Evolutionary conservation across 64 coral and sea anemone genomes (phyloP), one percentile per base, ranked within the genome.

Genomic region (Stylophora pistillata): DNA sequence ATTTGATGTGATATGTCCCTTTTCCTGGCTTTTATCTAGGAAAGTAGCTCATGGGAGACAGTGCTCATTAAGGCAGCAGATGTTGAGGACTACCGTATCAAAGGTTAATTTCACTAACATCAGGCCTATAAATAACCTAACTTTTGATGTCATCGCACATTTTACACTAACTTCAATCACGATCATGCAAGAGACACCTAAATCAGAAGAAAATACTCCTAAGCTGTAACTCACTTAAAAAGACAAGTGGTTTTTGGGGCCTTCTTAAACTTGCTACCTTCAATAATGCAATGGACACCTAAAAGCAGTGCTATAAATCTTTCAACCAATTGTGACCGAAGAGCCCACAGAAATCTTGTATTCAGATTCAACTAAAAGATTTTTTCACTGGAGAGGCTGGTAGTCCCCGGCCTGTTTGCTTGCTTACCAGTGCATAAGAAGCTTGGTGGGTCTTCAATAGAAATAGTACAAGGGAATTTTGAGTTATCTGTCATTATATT

Each of bases 31-130:
- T 68, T 84, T 13, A 16, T 14, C 66, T 17, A 84, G 80, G 62
- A 69, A 69, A 32, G 62, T 20, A 53, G 80, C 58, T 84, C 61
- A 53, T 84, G 80, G 80, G 80, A 84, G 62, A 53, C 34, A 53
- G 32, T 84, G 4, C 21, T 84, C 7, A 69, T 84, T 18, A 84
- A 84, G 18, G 80, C 61, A 84, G 80, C 54, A 12, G 69, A 25
- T 53, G 80, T 84, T 1, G 20, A 84, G 80, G 80, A 84, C 31
- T 84, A 84, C 69, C 80, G 80, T n/a, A 33, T 84, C 6, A 64
- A 63, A 84, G 80, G 80, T 84, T 4, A 68, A 60, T 68, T n/a
- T 9, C 21, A 68, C 10, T 21, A 21, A 68, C 10, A 2, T 10
- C 23, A n/a, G 23, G 16, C 61, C 5, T 64, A 0, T 18, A 23